These are phyloP conservation scores for Mechanitis messenoides DNA, from an alignment of 2,888 invertebrate species.

Conservation along the genomic window DNA sequence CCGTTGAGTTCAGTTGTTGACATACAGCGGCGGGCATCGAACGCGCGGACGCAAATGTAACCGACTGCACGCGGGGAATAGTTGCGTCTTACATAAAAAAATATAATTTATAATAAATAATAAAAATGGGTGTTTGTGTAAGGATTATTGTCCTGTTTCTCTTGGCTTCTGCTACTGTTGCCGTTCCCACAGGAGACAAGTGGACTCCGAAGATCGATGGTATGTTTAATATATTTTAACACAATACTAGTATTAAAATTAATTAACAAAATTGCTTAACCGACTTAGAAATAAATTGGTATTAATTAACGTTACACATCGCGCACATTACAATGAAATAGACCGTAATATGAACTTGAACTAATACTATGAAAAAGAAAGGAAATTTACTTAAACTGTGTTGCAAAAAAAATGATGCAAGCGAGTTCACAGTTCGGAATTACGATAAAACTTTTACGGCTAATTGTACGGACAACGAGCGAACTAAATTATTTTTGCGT, in stretches of 20 bases:
- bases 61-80: conserved; percentile 67
- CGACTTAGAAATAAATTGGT: background rate
- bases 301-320: conserved; percentile 17
- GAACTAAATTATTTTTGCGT: conserved; percentile 55
- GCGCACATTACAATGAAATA: conserved; percentile 16
- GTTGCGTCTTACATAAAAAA: conserved; percentile 54
- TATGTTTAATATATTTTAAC: conserved; percentile 35
- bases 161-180: conserved; percentile 55
- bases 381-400: conserved; percentile 16
- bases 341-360: conserved; percentile 24
- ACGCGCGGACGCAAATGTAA: conserved; percentile 68
- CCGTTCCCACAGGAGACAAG: conserved; percentile 57
- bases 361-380: conserved; percentile 24
- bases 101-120: conserved; percentile 26
- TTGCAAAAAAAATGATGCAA: conserved; percentile 44
- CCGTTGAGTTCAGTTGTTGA: conserved; percentile 53
- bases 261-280: conserved; percentile 3
- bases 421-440: conserved; percentile 49
- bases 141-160: conserved; percentile 60
- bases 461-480: conserved; percentile 52
- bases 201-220: conserved; percentile 51
- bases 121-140: conserved; percentile 68
- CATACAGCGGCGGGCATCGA: conserved; percentile 47
- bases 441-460: conserved; percentile 64
- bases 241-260: background rate